Evolutionary conservation across 1,140 invertebrate species (phyloP), one percentile per base, ranked within the genome.

Genomic region (Ceratina japonica): DNA sequence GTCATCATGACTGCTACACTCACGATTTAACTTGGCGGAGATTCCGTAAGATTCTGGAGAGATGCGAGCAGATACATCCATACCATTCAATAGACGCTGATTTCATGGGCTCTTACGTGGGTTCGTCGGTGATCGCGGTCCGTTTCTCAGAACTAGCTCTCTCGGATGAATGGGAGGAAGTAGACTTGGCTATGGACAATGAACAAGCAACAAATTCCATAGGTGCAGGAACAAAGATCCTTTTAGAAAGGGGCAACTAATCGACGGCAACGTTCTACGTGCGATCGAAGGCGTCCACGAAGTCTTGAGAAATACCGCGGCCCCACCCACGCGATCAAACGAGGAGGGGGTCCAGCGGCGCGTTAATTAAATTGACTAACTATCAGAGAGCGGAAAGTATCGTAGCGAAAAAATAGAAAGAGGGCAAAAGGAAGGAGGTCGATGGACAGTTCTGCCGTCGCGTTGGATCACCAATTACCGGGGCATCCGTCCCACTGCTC

Each of bases 401-500:
- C 62, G 62, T 59, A 22, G 8, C 66, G 22, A 22, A 65, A 22
- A 12, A 58, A 72, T 75, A 44, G 65, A 85, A 77, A 85, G 75
- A 74, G 13, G 58, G 0, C 20, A 75, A 56, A 75, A 72, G 58
- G 52, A 77, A 61, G 54, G 56, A 49, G 7, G 0, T 51, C 56
- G 65, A 66, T 70, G 37, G 83, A 81, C 56, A 61, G 51, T 74
- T 84, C 65, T 70, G 74, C 68, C 75, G 52, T 77, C 66, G 79
- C 75, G 63, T 85, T 63, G 75, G 75, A 79, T 85, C 75, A 85
- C 79, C 84, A 86, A 86, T 86, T 86, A 86, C 70, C 83, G 66
- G 71, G 70, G 74, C 3, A 56, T 65, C 44, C 69, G n/a, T 27
- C 59, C 13, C 1, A 64, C 59, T 74, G 44, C 79, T 85, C 71